Conservation (phyloP, 2,888 invertebrate genomes). For the Acleris holmiana region DNA sequence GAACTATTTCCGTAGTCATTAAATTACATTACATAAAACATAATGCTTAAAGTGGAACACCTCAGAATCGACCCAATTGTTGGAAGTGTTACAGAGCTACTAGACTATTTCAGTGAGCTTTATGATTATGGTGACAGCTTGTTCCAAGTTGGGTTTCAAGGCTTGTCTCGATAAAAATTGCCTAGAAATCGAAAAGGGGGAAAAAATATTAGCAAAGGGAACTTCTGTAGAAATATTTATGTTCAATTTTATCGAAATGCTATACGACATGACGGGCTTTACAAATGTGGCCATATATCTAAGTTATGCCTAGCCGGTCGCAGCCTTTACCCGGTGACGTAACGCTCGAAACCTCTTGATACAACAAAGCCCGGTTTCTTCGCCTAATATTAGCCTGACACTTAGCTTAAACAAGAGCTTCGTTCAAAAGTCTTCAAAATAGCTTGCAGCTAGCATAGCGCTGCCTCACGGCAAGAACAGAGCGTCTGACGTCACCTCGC, state of each 20-base stretch:
- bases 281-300: slow-evolving; percentile 30
- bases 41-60: too few species aligned
- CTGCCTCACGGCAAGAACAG: slow-evolving; percentile 30
- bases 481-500: slow-evolving; percentile 46
- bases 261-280: slow-evolving; percentile 9
- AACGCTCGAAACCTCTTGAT: slow-evolving; percentile 30
- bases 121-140: too few species aligned
- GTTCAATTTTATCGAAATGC: slow-evolving; percentile 8
- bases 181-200: background rate
- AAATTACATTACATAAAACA: too few species aligned
- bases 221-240: background rate
- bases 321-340: slow-evolving; percentile 14
- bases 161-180: background rate
- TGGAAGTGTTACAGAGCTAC: too few species aligned
- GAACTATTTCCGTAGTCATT: too few species aligned
- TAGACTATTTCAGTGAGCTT: too few species aligned
- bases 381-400: slow-evolving; percentile 34
- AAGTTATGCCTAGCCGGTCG: slow-evolving; percentile 18
- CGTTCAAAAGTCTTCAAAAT: slow-evolving; percentile 39
- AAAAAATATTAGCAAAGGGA: background rate
- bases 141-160: too few species aligned
- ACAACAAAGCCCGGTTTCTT: slow-evolving; percentile 30
- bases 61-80: too few species aligned
- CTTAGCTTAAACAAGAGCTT: slow-evolving; percentile 37
- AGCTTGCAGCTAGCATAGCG: slow-evolving; percentile 33